Evolutionary conservation across 2,888 invertebrate species (phyloP), one percentile per base, ranked within the genome.

Genomic region (Drosophila flavopinicola): DNA sequence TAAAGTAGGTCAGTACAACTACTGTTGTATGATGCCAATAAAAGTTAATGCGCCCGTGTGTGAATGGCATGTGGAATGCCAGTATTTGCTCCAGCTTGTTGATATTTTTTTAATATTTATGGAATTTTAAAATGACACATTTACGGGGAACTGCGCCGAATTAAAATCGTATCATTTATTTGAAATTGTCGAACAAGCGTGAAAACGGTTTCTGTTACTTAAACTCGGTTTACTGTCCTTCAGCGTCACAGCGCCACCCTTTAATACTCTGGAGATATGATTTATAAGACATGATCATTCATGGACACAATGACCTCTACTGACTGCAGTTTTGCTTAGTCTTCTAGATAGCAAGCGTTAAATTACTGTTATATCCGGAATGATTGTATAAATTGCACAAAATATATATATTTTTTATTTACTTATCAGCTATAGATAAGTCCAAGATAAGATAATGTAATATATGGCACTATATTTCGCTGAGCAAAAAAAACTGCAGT

Each of bases 91-190:
- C 49, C 52, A 58, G 78, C 82, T 71, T 82, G 85, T 82, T 80
- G 80, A 85, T 82, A 80, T 85, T 85, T 80, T 80, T 80, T 80
- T 80, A 80, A 80, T 80, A 80, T 80, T 80, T 85, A 80, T 80
- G 78, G 80, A 80, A 80, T 80, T 80, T 80, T 85, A 68, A 80
- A 80, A 76, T 71, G 78, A 65, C 78, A 83, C 69, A 79, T 79
- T 75, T 75, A 68, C 60, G 48, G 57, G 29, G 38, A 53, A 39
- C 30, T 45, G 37, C 30, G 39, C 44, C 32, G 44, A 58, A 59
- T 59, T 64, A 49, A 59, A 78, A 60, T 60, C 47, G 35, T 47
- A 33, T 69, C 44, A 37, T 39, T 59, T 69, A 49, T 59, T 60
- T 47, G 30, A 59, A 70, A 73, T 44, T 58, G 48, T 11, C 17